These are phyloP conservation scores for Hoplodrina blanda DNA, from an alignment of 2,888 invertebrate genomes.

Conservation along the genomic window DNA sequence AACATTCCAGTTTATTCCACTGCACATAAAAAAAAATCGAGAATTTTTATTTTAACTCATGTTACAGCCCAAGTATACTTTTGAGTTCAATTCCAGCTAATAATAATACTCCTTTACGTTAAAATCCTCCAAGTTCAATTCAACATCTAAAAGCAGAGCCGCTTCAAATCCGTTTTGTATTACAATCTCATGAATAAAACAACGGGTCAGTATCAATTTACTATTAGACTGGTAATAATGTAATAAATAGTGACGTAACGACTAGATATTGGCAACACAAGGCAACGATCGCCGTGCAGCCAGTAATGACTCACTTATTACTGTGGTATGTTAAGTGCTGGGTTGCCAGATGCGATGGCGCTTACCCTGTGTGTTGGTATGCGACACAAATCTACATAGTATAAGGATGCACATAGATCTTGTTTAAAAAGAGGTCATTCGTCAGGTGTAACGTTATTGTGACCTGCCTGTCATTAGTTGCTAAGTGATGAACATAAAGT, in stretches of 20 bases:
- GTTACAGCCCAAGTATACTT: not conserved
- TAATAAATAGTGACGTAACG: conserved; percentile 51
- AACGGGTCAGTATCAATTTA: conserved; percentile 21
- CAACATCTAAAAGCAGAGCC: not conserved
- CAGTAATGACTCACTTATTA: conserved; percentile 57
- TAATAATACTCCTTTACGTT: not conserved
- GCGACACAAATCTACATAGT: conserved; percentile 16
- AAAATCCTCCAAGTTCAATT: not conserved
- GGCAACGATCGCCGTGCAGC: conserved; percentile 22
- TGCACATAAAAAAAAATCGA: not conserved
- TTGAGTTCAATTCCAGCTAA: not conserved
- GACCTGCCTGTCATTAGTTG: too few species aligned
- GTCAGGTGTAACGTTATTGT: not conserved
- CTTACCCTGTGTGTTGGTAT: conserved; percentile 21
- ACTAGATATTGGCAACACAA: conserved; percentile 42
- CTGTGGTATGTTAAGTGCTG: conserved; percentile 46
- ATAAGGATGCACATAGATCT: not conserved
- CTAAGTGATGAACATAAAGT: not conserved
- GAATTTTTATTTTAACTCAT: not conserved
- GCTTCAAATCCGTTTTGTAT: conserved; percentile 2
- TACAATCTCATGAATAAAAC: conserved; percentile 28
- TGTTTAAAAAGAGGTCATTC: not conserved
- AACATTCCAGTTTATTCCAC: not conserved
- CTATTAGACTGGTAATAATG: conserved; percentile 33
- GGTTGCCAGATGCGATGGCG: conserved; percentile 46